Conservation (phyloP, 2,888 invertebrate species). For the Caenorhabditis wallacei region DNA sequence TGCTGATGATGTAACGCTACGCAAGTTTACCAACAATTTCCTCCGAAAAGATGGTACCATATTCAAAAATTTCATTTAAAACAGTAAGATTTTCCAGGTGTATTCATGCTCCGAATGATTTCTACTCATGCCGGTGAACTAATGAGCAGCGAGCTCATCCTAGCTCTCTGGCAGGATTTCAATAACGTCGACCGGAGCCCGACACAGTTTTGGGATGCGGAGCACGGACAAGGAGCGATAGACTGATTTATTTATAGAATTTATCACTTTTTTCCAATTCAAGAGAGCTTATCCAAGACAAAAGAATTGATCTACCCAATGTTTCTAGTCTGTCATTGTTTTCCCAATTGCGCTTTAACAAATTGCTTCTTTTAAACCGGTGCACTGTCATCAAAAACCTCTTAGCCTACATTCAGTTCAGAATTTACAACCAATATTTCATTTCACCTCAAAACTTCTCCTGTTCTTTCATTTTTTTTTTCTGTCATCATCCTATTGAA, state of each 20-base stretch:
- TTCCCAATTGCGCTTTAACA: conserved; percentile 35
- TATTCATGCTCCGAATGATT: conserved; percentile 84
- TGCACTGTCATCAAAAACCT: conserved; percentile 43
- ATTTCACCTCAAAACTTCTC: conserved; percentile 35
- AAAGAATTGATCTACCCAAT: conserved; percentile 17
- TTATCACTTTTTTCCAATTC: background rate
- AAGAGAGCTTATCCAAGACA: conserved; percentile 14
- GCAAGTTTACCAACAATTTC: conserved; percentile 83
- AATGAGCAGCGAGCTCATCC: conserved; percentile 83
- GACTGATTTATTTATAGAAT: conserved; percentile 58
- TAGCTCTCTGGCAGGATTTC: conserved; percentile 83
- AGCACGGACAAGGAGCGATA: conserved; percentile 75
- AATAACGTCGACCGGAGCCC: conserved; percentile 83
- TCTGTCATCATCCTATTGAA: conserved; percentile 11
- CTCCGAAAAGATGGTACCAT: conserved; percentile 77
- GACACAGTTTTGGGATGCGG: conserved; percentile 83
- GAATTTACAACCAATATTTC: conserved; percentile 3
- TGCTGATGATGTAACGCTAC: conserved; percentile 82
- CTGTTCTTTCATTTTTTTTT: conserved; percentile 28
- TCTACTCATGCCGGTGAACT: conserved; percentile 83
- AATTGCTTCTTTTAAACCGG: conserved; percentile 42
- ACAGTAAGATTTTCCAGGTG: conserved; percentile 72
- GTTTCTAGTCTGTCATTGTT: conserved; percentile 28
- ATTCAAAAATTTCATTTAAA: too few species aligned
- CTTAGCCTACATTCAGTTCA: background rate